Evolutionary conservation across 2,888 invertebrate genomes (phyloP).

Genomic region (Tinea trinotella): DNA sequence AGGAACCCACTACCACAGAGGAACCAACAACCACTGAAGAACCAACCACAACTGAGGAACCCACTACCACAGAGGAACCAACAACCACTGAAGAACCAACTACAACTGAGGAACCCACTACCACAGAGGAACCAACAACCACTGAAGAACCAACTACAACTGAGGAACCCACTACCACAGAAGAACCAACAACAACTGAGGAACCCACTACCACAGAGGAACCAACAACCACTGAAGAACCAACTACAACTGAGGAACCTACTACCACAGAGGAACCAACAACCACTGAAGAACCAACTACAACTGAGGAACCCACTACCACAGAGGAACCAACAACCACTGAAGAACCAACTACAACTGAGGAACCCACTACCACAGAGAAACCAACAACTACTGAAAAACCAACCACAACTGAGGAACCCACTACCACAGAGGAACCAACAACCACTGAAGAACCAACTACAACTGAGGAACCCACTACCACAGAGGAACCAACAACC

Average conservation of each 20-base stretch:
- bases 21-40: neutral
- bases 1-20: neutral
- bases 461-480: conserved; percentile 15
- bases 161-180: conserved; percentile 13
- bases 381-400: conserved; percentile 16
- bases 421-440: conserved; percentile 12
- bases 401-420: conserved; percentile 15
- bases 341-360: neutral
- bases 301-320: conserved; percentile 20
- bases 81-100: neutral
- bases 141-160: conserved; percentile 16
- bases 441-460: conserved; percentile 17
- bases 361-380: conserved; percentile 8
- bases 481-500: conserved; percentile 13
- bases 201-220: neutral
- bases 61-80: neutral
- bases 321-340: conserved; percentile 19
- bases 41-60: conserved; percentile 11
- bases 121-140: neutral
- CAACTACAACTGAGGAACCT: neutral
- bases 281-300: conserved; percentile 10
- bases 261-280: neutral
- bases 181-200: neutral
- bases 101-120: neutral
- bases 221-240: neutral